Evolutionary conservation across 2,113 vertebrate species (phyloP).

Genomic region (Chlamydotis undulata): DNA sequence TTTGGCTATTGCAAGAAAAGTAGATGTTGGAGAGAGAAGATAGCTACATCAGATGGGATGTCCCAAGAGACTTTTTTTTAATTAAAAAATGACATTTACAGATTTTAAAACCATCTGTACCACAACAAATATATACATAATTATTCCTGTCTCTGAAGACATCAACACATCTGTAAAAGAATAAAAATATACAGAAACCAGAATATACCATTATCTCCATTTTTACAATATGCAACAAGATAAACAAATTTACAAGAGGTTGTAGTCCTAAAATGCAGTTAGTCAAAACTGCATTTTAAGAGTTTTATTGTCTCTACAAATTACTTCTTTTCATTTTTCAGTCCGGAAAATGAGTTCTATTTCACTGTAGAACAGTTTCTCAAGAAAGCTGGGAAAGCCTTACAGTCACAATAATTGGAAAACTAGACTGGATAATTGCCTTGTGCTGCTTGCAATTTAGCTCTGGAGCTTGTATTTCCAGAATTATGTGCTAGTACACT

Average conservation of each 20-base stretch:
- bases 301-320: not conserved
- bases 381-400: not conserved
- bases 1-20: not conserved
- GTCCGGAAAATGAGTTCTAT: not conserved
- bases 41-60: not conserved
- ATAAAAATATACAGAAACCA: not conserved
- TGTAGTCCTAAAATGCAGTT: not conserved
- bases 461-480: not conserved
- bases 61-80: not conserved
- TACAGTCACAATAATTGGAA: not conserved
- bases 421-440: not conserved
- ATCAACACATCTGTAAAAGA: not conserved
- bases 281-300: not conserved
- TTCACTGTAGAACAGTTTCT: not conserved
- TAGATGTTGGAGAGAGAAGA: not conserved
- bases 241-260: not conserved
- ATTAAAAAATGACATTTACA: not conserved
- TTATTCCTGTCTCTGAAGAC: not conserved
- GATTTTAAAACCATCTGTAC: not conserved
- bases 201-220: not conserved
- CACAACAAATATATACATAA: not conserved
- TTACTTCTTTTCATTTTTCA: not conserved
- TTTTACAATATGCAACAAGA: not conserved
- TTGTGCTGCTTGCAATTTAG: not conserved
- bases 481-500: not conserved